Base-by-base conservation (phyloP, 2,888 invertebrate species). In the Zele albiditarsus region DNA sequence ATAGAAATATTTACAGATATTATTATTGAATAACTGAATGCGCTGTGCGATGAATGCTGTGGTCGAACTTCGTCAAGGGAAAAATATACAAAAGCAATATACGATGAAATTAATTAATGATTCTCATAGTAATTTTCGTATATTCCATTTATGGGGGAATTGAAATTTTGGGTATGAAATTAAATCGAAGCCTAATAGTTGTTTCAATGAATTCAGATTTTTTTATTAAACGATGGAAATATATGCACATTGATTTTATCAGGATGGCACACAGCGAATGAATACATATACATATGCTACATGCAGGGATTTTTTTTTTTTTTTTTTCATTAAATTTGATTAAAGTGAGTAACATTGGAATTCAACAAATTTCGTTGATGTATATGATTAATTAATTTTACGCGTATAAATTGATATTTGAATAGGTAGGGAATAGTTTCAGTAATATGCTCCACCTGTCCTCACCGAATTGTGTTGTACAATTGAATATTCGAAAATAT, bases 181-280 rank as follows among this genome's bases (percentile, higher is more conserved):
- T 69, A 14, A 69, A 69, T 69, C 57, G 53, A 28, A 69, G 31
- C 28, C 60, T 25, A 27, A 60, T 27, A 8, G 25, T 23, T 27
- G 25, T 60, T 25, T 27, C 16, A 57, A 20, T 27, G 5, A 3
- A 60, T 23, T 10, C 58, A 25, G 4, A 58, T 60, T 60, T 60
- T 60, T 60, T 25, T 14, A 60, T 27, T 69, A 14, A 28, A 25
- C 27, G 16, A 67, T 46, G 49, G 25, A 27, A 67, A 67, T 46
- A 53, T 20, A 46, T 42, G 27, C 46, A 46, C 46, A 27, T 28
- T 67, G 67, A 67, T 67, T 67, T 49, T 46, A 67, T 67, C 25
- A 25, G 14, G 42, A 28, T 67, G 4, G 38, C 25, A 49, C 8
- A 67, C 8, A 46, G 16, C n/a, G n/a, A 8, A 12, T 53, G 53